phyloP scores from a whole-genome alignment of 1,140 invertebrate species.

The Dreissena polymorpha region DNA sequence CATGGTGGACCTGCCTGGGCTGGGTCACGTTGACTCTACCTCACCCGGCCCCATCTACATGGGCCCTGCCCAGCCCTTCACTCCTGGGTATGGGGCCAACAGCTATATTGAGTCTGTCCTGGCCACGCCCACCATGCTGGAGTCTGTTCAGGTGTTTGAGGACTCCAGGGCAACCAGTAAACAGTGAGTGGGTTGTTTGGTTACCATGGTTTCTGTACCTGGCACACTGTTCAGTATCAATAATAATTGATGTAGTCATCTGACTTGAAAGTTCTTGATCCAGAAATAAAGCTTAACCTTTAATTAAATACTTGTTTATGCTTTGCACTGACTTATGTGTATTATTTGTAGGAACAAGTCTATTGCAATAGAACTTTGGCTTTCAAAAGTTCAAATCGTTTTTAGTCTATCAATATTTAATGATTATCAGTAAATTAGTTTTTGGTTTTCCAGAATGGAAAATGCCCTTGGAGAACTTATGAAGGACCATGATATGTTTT shows the following conservation, averaged over 20 bases:
- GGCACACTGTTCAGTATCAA: background rate
- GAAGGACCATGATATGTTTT: conserved; percentile 9
- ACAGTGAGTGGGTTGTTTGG: conserved; percentile 4
- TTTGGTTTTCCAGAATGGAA: conserved; percentile 21
- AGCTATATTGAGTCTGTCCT: conserved; percentile 24
- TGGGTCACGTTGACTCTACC: background rate
- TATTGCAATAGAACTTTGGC: background rate
- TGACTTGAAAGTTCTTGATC: background rate
- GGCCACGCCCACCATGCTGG: conserved; percentile 2
- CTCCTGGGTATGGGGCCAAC: background rate
- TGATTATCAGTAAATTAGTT: no score
- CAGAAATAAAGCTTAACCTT: background rate
- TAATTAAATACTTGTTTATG: background rate
- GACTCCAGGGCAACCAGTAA: conserved; percentile 18
- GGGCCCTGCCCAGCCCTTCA: background rate
- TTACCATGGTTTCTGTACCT: background rate
- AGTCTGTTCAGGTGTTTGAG: conserved; percentile 25
- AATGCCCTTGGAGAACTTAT: conserved; percentile 16
- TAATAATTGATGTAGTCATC: background rate
- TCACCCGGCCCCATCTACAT: background rate
- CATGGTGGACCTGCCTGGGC: background rate
- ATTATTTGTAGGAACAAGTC: background rate
- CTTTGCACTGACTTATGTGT: background rate
- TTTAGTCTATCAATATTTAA: background rate
- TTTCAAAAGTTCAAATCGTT: background rate